These are phyloP conservation scores for Alosa sapidissima DNA, from an alignment of 2,797 vertebrate genomes.

Conservation along the genomic window DNA sequence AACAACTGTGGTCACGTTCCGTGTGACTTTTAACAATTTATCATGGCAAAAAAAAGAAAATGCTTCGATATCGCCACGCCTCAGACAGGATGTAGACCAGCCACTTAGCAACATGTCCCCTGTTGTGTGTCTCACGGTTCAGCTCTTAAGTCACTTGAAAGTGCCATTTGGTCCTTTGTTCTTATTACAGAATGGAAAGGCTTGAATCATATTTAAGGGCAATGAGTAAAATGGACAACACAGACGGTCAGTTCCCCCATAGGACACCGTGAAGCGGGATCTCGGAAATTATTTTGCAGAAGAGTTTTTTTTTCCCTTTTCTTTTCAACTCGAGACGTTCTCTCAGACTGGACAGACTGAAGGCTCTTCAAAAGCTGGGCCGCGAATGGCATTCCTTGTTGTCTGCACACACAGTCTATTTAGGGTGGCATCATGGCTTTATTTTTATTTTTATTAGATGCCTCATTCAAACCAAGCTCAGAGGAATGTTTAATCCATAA, in stretches of 20 bases:
- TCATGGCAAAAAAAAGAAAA: conserved; percentile 40
- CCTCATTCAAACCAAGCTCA: conserved; percentile 8
- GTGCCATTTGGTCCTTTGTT: conserved; percentile 59
- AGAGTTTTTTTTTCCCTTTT: neutral
- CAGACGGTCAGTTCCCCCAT: neutral
- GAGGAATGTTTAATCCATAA: neutral
- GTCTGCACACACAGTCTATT: conserved; percentile 12
- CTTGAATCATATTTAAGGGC: neutral
- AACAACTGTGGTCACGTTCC: conserved; percentile 68
- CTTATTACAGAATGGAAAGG: conserved; percentile 54
- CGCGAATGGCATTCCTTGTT: conserved; percentile 13
- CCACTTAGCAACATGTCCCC: conserved; percentile 46
- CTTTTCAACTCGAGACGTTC: neutral
- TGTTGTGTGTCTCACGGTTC: neutral
- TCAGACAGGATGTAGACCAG: conserved; percentile 65
- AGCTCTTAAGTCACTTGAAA: conserved; percentile 61
- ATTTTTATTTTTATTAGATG: neutral
- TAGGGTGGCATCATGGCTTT: neutral
- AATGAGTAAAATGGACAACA: neutral
- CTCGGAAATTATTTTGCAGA: neutral
- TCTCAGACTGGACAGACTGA: conserved; percentile 4
- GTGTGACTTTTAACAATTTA: conserved; percentile 65
- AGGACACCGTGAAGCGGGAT: conserved; percentile 13
- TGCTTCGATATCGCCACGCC: conserved; percentile 63
- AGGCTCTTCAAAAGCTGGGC: neutral